Percentiles rank a stretch among this genome's conserved stretches.
These are phyloP conservation scores for Nephrotoma appendiculata DNA, from an alignment of 2,888 invertebrate species.

Conservation along the genomic window DNA sequence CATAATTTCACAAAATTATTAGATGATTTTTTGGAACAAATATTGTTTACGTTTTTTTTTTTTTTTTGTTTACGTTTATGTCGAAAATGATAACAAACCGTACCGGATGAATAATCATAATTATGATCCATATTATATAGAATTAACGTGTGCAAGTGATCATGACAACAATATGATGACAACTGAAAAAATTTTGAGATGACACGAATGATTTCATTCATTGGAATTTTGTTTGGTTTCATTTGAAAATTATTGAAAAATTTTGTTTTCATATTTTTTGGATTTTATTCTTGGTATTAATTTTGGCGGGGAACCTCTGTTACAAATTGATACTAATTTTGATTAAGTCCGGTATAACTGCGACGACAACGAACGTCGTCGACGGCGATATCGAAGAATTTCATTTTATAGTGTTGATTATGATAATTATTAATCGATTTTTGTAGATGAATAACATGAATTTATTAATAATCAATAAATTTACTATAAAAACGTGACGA, in stretches of 20 bases:
- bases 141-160: background rate
- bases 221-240: background rate
- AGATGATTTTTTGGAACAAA: background rate
- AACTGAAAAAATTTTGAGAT: background rate
- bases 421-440: background rate
- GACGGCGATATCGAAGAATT: background rate
- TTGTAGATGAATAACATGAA: background rate
- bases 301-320: background rate
- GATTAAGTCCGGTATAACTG: background rate
- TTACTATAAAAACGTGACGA: background rate
- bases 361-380: background rate
- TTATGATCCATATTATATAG: background rate
- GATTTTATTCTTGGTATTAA: background rate
- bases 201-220: background rate
- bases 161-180: background rate
- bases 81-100: background rate
- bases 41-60: background rate
- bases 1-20: background rate
- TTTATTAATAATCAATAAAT: background rate
- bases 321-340: background rate
- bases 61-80: background rate
- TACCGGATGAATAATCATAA: background rate
- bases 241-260: background rate
- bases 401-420: background rate
- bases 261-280: background rate